Conservation (phyloP, 2,113 vertebrate species). For the Corythornis cristatus region DNA sequence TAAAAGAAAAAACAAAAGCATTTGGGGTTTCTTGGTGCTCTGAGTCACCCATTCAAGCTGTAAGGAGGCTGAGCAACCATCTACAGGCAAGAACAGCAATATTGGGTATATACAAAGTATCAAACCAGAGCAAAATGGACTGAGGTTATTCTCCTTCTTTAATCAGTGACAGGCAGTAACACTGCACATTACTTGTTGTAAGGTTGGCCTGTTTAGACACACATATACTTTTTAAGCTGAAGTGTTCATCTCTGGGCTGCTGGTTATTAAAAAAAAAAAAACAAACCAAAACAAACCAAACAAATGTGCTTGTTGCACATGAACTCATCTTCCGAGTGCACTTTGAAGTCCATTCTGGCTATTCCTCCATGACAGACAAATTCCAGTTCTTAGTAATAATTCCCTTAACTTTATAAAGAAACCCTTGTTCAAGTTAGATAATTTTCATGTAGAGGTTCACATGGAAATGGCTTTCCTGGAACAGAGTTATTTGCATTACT, state of each 20-base stretch:
- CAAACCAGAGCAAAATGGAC: not conserved
- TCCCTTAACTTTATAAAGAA: constrained; percentile 35
- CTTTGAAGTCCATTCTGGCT: constrained; percentile 31
- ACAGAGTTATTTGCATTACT: constrained; percentile 35
- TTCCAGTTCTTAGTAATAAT: constrained; percentile 22
- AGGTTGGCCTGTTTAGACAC: not conserved
- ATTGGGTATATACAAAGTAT: not conserved
- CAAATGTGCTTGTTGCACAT: not conserved
- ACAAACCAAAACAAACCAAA: no score
- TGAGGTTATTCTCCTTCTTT: not conserved
- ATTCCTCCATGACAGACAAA: constrained; percentile 14
- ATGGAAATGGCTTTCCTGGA: constrained; percentile 43
- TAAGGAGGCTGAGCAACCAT: not conserved
- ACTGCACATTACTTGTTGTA: accelerated
- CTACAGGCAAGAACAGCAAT: not conserved
- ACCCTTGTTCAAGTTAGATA: constrained; percentile 34
- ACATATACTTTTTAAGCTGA: not conserved
- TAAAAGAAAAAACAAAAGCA: constrained; percentile 41
- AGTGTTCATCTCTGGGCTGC: not conserved
- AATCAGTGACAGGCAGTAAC: not conserved
- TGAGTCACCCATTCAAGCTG: not conserved
- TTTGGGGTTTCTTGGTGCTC: not conserved
- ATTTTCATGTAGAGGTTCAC: constrained; percentile 41
- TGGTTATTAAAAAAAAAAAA: not conserved
- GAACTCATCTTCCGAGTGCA: constrained; percentile 12